Evolutionary conservation across 2,113 vertebrate species (phyloP).

Genomic region (Lepidothrix coronata): DNA sequence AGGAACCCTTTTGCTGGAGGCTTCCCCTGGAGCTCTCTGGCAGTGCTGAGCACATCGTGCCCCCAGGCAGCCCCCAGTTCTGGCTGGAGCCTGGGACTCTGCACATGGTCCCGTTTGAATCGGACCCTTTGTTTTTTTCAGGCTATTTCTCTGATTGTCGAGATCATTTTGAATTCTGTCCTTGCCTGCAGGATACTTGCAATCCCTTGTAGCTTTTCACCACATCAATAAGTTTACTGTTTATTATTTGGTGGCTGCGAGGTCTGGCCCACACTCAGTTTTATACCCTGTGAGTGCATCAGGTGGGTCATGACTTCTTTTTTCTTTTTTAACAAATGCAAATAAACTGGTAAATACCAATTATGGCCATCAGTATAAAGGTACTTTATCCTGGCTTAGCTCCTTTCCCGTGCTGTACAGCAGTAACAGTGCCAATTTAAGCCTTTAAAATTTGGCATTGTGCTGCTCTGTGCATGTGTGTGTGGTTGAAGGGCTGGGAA

Average conservation of each 20-base stretch:
- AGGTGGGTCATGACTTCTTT: slow-evolving; percentile 3
- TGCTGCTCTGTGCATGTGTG: neutral
- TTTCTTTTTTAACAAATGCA: neutral
- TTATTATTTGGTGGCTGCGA: slow-evolving; percentile 38
- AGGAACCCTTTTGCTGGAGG: neutral
- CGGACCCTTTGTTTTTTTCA: slow-evolving; percentile 48
- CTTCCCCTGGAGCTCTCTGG: neutral
- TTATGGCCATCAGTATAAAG: neutral
- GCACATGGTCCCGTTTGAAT: slow-evolving; percentile 45
- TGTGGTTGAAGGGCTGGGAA: slow-evolving; percentile 22
- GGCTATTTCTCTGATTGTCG: slow-evolving; percentile 35
- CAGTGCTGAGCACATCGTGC: neutral
- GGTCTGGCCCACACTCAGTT: slow-evolving; percentile 27
- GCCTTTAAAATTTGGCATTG: slow-evolving; percentile 7
- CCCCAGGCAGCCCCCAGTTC: neutral
- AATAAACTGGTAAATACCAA: neutral
- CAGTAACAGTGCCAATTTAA: neutral
- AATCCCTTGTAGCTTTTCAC: slow-evolving; percentile 57
- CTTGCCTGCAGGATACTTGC: slow-evolving; percentile 56
- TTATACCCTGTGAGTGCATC: neutral
- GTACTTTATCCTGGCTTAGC: neutral
- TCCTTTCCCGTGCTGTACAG: slow-evolving; percentile 2
- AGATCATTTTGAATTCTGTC: slow-evolving; percentile 62
- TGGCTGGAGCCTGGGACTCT: neutral
- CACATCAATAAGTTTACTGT: slow-evolving; percentile 65